Percentiles rank a stretch among this genome's conserved stretches.
phyloP scores from a whole-genome alignment of 2,797 vertebrate species.

The Oreortyx pictus region DNA sequence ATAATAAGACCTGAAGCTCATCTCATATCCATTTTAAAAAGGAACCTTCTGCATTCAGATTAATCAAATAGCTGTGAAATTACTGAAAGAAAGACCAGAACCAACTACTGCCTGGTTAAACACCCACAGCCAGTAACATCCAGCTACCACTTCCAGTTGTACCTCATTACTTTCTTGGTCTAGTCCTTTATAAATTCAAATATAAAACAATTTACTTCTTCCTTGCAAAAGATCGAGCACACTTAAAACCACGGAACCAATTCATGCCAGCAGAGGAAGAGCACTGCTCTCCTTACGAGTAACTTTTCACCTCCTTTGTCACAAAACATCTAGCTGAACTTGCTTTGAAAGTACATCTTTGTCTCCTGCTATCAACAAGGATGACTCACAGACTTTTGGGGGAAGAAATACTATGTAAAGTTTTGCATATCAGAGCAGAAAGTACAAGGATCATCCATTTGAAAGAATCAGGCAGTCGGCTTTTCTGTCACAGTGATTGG shows the following conservation, averaged over 20 bases:
- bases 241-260: rapidly evolving
- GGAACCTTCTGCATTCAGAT: not conserved
- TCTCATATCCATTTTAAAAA: slow-evolving; percentile 8
- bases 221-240: not conserved
- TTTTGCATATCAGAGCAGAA: not conserved
- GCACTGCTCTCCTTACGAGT: not conserved
- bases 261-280: not conserved
- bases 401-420: not conserved
- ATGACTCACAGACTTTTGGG: not conserved
- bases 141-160: not conserved
- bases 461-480: not conserved
- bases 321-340: not conserved
- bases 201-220: not conserved
- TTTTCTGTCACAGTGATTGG: not conserved
- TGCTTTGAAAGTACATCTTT: not conserved
- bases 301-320: not conserved
- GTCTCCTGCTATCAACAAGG: not conserved
- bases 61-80: slow-evolving; percentile 1
- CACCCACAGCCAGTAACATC: not conserved
- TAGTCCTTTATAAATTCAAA: not conserved
- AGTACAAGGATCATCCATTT: too few species aligned
- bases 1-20: slow-evolving; percentile 19
- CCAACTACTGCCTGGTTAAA: not conserved
- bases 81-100: not conserved
- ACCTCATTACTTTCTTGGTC: not conserved